A percentile compares a stretch with the other conserved stretches of the same genome.
These are phyloP conservation scores for Thalpophila matura DNA, from an alignment of 2,888 invertebrate genomes.

Conservation along the genomic window DNA sequence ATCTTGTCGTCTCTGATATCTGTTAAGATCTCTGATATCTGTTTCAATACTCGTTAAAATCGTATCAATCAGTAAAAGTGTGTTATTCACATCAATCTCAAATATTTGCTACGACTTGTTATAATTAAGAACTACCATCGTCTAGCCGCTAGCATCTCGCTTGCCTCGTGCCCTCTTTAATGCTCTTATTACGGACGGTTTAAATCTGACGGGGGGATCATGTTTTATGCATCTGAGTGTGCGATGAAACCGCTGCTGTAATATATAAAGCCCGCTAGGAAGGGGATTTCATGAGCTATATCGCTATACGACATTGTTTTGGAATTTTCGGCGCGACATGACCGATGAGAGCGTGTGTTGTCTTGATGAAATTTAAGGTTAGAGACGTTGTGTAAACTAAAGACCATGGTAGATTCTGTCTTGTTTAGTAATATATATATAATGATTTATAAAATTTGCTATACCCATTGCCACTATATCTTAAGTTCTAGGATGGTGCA, in stretches of 20 bases:
- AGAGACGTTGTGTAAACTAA: conserved; percentile 40
- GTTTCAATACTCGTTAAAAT: neutral
- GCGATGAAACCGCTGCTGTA: conserved; percentile 87
- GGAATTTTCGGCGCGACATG: conserved; percentile 68
- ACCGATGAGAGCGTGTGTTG: conserved; percentile 59
- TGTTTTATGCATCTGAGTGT: conserved; percentile 89
- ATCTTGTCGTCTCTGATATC: neutral
- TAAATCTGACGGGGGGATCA: conserved; percentile 89
- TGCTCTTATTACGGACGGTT: conserved; percentile 89
- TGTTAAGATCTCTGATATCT: neutral
- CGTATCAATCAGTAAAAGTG: conserved; percentile 13
- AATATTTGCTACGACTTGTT: conserved; percentile 53
- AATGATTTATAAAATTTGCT: neutral
- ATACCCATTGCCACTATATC: neutral
- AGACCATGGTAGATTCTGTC: conserved; percentile 19
- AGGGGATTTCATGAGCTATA: conserved; percentile 84
- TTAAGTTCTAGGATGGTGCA: too few species aligned
- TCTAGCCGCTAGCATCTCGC: conserved; percentile 67
- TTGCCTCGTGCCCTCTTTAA: conserved; percentile 79
- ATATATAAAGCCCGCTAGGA: conserved; percentile 84
- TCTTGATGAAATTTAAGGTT: conserved; percentile 58
- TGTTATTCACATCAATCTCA: conserved; percentile 5
- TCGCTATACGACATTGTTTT: conserved; percentile 79
- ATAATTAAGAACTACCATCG: conserved; percentile 69
- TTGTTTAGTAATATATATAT: conserved; percentile 17